Percentiles rank a stretch among this genome's conserved stretches.
phyloP scores from a whole-genome alignment of 2,888 invertebrate species.

The Dasysyrphus tricinctus region DNA sequence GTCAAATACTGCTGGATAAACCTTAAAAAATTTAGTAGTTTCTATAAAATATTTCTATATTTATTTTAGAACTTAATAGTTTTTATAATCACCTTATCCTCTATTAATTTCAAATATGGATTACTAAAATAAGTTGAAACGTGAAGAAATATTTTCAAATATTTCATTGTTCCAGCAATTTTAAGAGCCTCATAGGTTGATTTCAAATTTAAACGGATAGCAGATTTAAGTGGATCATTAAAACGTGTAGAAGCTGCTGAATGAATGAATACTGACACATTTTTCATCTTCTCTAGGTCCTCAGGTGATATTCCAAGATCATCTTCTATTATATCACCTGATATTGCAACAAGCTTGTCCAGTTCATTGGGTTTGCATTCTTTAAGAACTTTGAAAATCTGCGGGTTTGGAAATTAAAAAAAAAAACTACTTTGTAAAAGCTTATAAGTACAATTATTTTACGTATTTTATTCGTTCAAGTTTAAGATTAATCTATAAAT shows the following conservation, averaged over 20 bases:
- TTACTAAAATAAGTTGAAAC: constrained; percentile 95
- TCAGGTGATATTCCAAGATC: constrained; percentile 77
- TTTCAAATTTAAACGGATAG: constrained; percentile 86
- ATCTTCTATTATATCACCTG: constrained; percentile 78
- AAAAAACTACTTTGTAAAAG: no score
- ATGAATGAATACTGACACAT: constrained; percentile 89
- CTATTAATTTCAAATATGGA: constrained; percentile 88
- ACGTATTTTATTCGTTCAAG: no score
- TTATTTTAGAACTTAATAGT: background rate
- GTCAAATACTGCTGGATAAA: constrained; percentile 79
- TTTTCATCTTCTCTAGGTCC: constrained; percentile 78
- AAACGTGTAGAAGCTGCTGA: constrained; percentile 92
- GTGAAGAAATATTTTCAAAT: constrained; percentile 87
- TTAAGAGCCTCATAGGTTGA: constrained; percentile 87
- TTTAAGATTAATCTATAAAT: no score
- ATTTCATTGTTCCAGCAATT: constrained; percentile 85
- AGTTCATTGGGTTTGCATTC: constrained; percentile 77
- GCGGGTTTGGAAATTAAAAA: background rate
- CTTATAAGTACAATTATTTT: no score
- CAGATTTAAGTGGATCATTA: constrained; percentile 89
- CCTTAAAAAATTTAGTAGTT: constrained; percentile 59
- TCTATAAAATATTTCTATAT: background rate
- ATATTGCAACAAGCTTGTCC: constrained; percentile 78
- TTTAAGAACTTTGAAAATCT: constrained; percentile 78
- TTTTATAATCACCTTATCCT: constrained; percentile 86